Evolutionary conservation across 2,888 invertebrate species (phyloP).

Genomic region (Bibio marci): DNA sequence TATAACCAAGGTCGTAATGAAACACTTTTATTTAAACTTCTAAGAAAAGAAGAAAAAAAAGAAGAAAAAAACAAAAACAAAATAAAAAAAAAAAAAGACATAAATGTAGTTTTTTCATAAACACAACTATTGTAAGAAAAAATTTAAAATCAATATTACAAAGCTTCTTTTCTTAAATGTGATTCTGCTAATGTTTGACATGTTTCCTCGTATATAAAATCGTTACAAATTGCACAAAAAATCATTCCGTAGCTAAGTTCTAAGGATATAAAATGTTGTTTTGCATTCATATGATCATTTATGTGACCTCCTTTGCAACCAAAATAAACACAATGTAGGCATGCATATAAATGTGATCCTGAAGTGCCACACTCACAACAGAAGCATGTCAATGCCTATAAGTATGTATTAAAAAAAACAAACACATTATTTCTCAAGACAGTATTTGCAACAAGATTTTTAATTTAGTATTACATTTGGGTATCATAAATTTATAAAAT

Average conservation of each 20-base stretch:
- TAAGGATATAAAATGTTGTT: conserved; percentile 69
- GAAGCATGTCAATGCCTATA: conserved; percentile 57
- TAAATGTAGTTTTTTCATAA: neutral
- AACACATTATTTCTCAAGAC: too few species aligned
- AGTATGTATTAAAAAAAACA: conserved; percentile 13
- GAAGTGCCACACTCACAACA: conserved; percentile 69
- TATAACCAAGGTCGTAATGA: conserved; percentile 67
- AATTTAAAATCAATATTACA: conserved; percentile 13
- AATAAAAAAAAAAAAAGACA: neutral
- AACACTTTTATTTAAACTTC: conserved; percentile 39
- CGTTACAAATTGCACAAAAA: conserved; percentile 76
- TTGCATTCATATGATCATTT: conserved; percentile 63
- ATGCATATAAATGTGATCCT: conserved; percentile 66
- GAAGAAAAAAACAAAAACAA: neutral
- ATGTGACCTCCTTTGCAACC: conserved; percentile 82
- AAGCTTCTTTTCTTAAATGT: conserved; percentile 38
- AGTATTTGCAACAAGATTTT: too few species aligned
- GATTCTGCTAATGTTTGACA: conserved; percentile 36
- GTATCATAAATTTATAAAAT: too few species aligned
- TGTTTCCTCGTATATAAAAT: conserved; percentile 80
- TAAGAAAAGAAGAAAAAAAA: conserved; percentile 11
- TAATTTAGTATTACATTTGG: too few species aligned
- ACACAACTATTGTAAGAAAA: neutral
- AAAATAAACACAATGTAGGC: conserved; percentile 83
- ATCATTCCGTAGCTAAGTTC: conserved; percentile 80